These are phyloP conservation scores for Hippocampus zosterae DNA, from an alignment of 2,113 vertebrate species.

Conservation along the genomic window DNA sequence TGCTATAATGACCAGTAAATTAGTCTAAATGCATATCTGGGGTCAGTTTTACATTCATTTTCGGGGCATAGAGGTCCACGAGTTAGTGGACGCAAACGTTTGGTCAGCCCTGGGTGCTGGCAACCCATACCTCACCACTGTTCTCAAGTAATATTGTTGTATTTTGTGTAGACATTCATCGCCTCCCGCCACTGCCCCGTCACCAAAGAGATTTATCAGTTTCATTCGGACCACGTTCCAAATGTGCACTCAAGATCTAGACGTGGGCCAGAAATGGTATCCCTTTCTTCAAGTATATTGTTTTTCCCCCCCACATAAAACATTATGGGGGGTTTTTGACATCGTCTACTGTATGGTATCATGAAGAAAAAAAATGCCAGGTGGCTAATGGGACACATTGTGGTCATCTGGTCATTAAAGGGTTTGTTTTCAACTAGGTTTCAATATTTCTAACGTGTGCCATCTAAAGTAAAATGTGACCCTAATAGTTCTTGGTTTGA, in stretches of 20 bases:
- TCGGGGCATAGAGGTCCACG: background rate
- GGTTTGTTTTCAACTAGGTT: background rate
- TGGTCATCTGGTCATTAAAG: background rate
- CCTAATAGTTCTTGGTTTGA: background rate
- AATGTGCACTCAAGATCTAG: background rate
- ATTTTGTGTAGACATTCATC: too few species aligned
- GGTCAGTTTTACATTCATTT: background rate
- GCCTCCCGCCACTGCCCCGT: background rate
- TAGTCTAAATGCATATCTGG: background rate
- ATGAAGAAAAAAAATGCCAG: background rate
- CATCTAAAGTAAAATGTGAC: background rate
- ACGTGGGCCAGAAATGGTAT: background rate
- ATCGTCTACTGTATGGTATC: background rate
- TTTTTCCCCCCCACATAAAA: background rate
- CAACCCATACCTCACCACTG: background rate
- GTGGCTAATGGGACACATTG: background rate
- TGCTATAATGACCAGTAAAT: slow-evolving; percentile 17
- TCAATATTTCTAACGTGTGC: background rate
- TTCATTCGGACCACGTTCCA: background rate
- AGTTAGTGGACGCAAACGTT: background rate
- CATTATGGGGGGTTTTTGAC: background rate
- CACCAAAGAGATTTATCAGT: slow-evolving; percentile 1
- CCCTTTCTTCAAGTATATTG: background rate
- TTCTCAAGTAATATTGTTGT: background rate
- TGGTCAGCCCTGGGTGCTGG: background rate